These are phyloP conservation scores for Helogale parvula DNA, from an alignment of 2,113 vertebrate species.

Conservation along the genomic window DNA sequence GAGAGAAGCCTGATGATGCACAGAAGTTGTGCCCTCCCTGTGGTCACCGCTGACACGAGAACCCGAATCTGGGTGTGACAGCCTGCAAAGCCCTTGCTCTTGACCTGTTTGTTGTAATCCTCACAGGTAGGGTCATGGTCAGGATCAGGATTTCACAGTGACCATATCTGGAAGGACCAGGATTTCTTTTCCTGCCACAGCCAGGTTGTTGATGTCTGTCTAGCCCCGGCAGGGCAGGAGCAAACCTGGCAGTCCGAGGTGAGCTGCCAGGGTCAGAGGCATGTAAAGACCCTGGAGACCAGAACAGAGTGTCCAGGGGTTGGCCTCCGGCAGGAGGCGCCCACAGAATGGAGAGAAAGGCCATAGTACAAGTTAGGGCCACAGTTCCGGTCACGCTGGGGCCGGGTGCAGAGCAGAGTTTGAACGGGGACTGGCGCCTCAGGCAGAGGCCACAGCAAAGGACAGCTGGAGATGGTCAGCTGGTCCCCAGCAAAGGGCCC, in stretches of 20 bases:
- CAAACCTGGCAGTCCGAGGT: background rate
- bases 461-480: background rate
- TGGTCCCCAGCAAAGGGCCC: background rate
- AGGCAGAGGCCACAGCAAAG: background rate
- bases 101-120: background rate
- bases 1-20: background rate
- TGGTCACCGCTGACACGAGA: background rate
- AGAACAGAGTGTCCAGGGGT: background rate
- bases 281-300: background rate
- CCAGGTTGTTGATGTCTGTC: background rate
- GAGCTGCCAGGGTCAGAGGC: background rate
- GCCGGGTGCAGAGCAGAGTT: background rate
- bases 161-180: background rate
- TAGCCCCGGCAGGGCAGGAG: background rate
- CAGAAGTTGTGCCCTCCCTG: background rate
- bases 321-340: background rate
- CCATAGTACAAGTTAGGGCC: background rate
- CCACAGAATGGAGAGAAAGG: accelerated
- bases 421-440: background rate
- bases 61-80: background rate
- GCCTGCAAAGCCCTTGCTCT: background rate
- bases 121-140: background rate
- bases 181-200: background rate
- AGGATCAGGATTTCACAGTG: background rate
- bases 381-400: background rate